These are phyloP conservation scores for Clarias magur DNA, from an alignment of 2,113 vertebrate genomes.

Conservation along the genomic window DNA sequence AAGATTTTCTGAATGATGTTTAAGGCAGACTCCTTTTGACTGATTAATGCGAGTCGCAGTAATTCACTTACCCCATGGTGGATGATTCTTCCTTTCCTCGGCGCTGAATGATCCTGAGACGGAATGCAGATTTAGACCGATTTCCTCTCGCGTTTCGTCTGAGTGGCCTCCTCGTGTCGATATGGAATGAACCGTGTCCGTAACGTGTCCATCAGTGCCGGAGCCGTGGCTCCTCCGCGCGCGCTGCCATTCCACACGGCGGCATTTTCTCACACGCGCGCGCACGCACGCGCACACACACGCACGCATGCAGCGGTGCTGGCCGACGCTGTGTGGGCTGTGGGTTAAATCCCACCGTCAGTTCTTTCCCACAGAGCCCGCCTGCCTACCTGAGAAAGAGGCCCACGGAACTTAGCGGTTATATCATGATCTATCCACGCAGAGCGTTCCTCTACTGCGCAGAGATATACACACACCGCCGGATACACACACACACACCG, in stretches of 20 bases:
- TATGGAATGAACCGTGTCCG: slow-evolving; percentile 35
- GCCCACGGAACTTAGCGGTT: neutral
- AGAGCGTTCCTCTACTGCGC: neutral
- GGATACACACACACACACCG: neutral
- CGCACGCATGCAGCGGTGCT: slow-evolving; percentile 1
- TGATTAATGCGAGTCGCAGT: slow-evolving; percentile 22
- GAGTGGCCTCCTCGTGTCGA: slow-evolving; percentile 8
- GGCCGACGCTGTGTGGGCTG: slow-evolving; percentile 29
- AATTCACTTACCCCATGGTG: slow-evolving; percentile 51
- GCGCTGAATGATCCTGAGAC: slow-evolving; percentile 41
- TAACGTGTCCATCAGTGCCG: slow-evolving; percentile 39
- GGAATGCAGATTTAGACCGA: slow-evolving; percentile 19
- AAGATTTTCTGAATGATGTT: neutral
- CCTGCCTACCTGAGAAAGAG: slow-evolving; percentile 23
- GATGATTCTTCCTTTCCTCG: neutral
- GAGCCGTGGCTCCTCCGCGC: slow-evolving; percentile 31
- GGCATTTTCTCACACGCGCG: slow-evolving; percentile 24
- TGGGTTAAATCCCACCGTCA: slow-evolving; percentile 17
- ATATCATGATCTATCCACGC: neutral
- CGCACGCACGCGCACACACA: neutral
- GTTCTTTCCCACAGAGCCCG: slow-evolving; percentile 21
- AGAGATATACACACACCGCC: too few species aligned
- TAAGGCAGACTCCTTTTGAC: neutral
- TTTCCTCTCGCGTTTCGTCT: slow-evolving; percentile 26
- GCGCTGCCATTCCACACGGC: slow-evolving; percentile 32